Conservation (phyloP, 2,113 vertebrate genomes). For the Spea bombifrons region DNA sequence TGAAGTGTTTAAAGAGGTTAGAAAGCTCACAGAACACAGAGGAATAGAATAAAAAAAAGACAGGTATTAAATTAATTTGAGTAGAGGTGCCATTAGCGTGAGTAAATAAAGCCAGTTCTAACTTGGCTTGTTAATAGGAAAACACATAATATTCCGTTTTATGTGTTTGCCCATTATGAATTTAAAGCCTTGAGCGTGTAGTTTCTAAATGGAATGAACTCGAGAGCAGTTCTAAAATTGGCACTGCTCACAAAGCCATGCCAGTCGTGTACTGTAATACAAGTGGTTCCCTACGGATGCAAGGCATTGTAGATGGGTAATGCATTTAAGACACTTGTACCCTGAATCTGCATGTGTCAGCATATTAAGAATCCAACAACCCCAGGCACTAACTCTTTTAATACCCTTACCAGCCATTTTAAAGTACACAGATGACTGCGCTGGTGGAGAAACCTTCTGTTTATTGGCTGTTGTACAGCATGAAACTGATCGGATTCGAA, state of each 20-base stretch:
- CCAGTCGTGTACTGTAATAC: background rate
- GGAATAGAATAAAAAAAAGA: constrained; percentile 34
- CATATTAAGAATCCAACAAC: too few relatives aligned
- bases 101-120: constrained; percentile 44
- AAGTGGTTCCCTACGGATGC: background rate
- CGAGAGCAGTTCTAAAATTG: constrained; percentile 43
- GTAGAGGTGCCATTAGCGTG: constrained; percentile 28
- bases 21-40: constrained; percentile 18
- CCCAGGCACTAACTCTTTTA: background rate
- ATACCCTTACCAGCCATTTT: background rate
- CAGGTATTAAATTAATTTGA: constrained; percentile 47
- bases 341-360: too few relatives aligned
- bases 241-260: constrained; percentile 38
- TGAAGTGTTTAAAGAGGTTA: constrained; percentile 44
- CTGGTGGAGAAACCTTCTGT: constrained; percentile 29
- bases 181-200: constrained; percentile 24
- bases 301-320: too few relatives aligned
- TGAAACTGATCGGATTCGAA: constrained; percentile 49
- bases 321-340: too few relatives aligned
- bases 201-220: constrained; percentile 13
- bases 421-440: background rate
- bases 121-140: constrained; percentile 23
- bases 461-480: constrained; percentile 24
- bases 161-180: constrained; percentile 33
- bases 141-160: constrained; percentile 36